A percentile compares a stretch with the other conserved stretches of the same genome.
Evolutionary conservation across 2,888 invertebrate species (phyloP).

Genomic region (Hydraecia micacea): DNA sequence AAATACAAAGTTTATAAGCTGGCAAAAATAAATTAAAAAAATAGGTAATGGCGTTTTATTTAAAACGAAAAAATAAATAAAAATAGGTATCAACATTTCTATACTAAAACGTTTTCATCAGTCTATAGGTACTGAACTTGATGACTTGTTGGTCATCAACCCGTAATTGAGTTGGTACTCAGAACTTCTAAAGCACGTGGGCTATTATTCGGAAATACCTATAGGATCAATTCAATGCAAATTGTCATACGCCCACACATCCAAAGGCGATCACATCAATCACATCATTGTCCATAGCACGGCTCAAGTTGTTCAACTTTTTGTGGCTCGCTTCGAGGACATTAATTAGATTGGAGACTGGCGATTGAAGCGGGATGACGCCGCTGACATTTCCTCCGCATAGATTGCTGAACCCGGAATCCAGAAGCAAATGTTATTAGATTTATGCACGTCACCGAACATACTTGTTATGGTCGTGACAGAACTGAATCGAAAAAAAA

Average conservation of each 20-base stretch:
- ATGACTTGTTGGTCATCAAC: constrained; percentile 75
- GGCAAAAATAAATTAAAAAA: neutral
- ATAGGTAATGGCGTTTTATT: neutral
- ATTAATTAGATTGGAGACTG: constrained; percentile 84
- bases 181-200: constrained; percentile 75
- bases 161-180: constrained; percentile 64
- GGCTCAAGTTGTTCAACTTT: constrained; percentile 78
- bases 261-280: constrained; percentile 82
- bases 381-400: constrained; percentile 83
- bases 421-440: constrained; percentile 71
- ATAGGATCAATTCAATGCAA: constrained; percentile 87
- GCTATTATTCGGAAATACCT: constrained; percentile 81
- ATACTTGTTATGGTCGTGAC: constrained; percentile 63
- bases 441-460: constrained; percentile 63
- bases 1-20: constrained; percentile 62
- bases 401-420: constrained; percentile 87
- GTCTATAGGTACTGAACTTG: constrained; percentile 12
- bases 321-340: constrained; percentile 77
- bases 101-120: neutral
- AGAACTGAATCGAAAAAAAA: constrained; percentile 41
- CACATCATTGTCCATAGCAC: constrained; percentile 80
- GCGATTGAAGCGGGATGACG: constrained; percentile 78
- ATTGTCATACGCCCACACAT: constrained; percentile 82
- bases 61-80: neutral
- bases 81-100: neutral